phyloP scores from a whole-genome alignment of 1,140 invertebrate genomes.

The Brachionus koreanus region DNA sequence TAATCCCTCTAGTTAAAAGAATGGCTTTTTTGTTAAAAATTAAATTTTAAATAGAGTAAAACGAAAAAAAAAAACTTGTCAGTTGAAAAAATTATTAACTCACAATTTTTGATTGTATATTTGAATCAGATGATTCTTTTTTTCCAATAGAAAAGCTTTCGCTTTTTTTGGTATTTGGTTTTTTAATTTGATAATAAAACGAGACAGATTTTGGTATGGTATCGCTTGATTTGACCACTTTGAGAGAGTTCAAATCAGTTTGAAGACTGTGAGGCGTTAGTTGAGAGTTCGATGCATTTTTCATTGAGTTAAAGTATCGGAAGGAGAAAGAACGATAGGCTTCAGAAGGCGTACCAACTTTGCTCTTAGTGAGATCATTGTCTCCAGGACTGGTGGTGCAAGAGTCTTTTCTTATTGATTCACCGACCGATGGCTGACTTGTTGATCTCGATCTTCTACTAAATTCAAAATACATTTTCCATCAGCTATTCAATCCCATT shows the following conservation, averaged over 20 bases:
- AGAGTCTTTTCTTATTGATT: neutral
- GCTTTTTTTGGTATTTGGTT: neutral
- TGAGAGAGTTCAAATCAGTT: neutral
- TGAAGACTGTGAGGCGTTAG: neutral
- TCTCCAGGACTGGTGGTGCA: neutral
- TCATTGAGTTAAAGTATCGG: neutral
- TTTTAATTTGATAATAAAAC: constrained; percentile 18
- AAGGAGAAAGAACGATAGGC: neutral
- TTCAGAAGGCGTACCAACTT: neutral
- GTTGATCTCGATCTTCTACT: constrained; percentile 31
- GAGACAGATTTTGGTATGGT: constrained; percentile 26
- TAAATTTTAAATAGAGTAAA: neutral
- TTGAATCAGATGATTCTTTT: neutral
- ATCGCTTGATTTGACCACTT: neutral
- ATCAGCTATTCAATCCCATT: neutral
- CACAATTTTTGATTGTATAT: constrained; percentile 16
- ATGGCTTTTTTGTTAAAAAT: neutral
- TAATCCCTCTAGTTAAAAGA: neutral
- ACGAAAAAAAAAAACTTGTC: neutral
- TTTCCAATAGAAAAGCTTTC: neutral
- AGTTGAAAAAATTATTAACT: neutral
- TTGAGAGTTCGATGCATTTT: constrained; percentile 13
- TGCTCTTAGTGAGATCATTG: neutral
- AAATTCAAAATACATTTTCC: constrained; percentile 40
- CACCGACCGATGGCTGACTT: neutral